Base-by-base conservation (phyloP, 1,140 invertebrate genomes). In the Trypoxylus dichotomus region DNA sequence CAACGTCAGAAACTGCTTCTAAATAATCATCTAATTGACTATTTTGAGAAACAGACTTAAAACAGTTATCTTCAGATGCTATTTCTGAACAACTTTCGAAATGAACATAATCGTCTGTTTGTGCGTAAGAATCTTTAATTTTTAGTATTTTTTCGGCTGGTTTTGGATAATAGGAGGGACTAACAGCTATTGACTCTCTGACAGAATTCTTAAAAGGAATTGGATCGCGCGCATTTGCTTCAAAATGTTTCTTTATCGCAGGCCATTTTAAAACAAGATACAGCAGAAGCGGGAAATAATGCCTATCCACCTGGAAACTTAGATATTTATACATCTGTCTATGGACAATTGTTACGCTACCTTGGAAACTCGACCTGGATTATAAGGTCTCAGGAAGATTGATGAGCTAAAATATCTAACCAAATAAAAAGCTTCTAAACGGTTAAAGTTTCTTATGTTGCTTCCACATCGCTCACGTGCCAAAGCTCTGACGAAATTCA, bases 341-440 rank as follows among this genome's bases (percentile, higher is more conserved):
- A 1, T n/a, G 13, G 0, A 74, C 10, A 13, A 74, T 74, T 24
- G 25, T 27, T 11, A 29, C 32, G 8, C 25, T 73, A 77, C 76
- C 76, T 73, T 73, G n/a, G 72, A 73, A 15, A 74, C 11, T 15
- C 37, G 15, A 43, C 76, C 76, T n/a, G 76, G 76, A 32, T 42
- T 41, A 74, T 54, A 77, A 27, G 76, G 76, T 3, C 71, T 15
- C 0, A 77, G 19, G 32, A 77, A 77, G 19, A 77, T 41, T 0
- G 71, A 32, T 1, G 76, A 73, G 58, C 63, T 42, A 21, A 74
- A 77, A 21, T 77, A 77, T 74, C 32, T 77, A 8, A 77, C 76
- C 29, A 77, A 21, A 54, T 54, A 75, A 25, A 13, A 75, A 5
- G 72, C 76, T 27, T 37, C 41, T 2, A 77, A 24, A 5, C 29